Evolutionary conservation across 2,888 invertebrate species (phyloP).

Genomic region (Ophonus ardosiacus): DNA sequence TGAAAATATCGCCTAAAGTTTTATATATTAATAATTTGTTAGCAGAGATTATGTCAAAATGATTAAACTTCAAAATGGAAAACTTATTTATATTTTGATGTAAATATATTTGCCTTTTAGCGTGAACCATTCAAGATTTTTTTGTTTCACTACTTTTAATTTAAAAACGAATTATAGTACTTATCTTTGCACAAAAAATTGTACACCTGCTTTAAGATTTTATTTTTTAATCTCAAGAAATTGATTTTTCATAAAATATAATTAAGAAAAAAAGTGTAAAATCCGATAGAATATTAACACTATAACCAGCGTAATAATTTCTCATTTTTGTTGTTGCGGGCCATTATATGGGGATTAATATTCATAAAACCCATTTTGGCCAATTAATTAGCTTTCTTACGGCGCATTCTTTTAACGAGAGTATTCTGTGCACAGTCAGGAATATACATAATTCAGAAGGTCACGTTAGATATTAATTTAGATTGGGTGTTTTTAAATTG

Average conservation of each 20-base stretch:
- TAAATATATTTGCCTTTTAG: too few species aligned
- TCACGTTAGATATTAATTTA: conserved; percentile 60
- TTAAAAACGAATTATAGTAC: too few species aligned
- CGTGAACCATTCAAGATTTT: neutral
- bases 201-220: neutral
- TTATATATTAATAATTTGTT: too few species aligned
- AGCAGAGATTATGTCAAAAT: too few species aligned
- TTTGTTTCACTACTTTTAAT: neutral
- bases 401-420: conserved; percentile 37
- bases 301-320: conserved; percentile 2
- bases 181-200: neutral
- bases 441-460: conserved; percentile 48
- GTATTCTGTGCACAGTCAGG: conserved; percentile 39
- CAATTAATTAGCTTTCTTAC: conserved; percentile 29
- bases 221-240: neutral
- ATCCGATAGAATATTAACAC: neutral
- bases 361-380: conserved; percentile 36
- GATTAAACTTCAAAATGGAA: too few species aligned
- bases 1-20: too few species aligned
- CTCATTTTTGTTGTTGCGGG: neutral
- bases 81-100: too few species aligned
- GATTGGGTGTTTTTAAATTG: conserved; percentile 57
- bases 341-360: conserved; percentile 20
- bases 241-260: neutral
- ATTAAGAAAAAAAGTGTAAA: neutral